A percentile compares a stretch with the other conserved stretches of the same genome.
These are phyloP conservation scores for Apistogramma diplotaenia DNA, from an alignment of 2,113 vertebrate species.

Conservation along the genomic window DNA sequence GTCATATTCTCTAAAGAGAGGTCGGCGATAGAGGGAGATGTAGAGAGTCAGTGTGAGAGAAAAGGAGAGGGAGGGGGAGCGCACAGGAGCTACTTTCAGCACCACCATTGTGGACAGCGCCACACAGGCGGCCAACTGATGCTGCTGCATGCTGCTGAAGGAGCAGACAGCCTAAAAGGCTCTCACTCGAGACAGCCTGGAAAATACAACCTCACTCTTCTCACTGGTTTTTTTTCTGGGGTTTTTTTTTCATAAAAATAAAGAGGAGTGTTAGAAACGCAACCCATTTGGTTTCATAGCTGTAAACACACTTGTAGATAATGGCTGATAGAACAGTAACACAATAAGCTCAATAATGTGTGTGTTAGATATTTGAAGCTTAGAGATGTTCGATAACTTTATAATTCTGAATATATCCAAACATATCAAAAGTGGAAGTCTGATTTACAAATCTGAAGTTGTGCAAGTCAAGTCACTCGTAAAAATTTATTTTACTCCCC, in stretches of 20 bases:
- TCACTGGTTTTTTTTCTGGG: neutral
- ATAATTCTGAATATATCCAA: neutral
- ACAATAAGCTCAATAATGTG: neutral
- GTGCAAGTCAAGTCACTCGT: neutral
- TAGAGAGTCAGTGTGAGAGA: constrained; percentile 8
- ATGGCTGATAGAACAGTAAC: neutral
- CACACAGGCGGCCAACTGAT: constrained; percentile 67
- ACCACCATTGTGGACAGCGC: constrained; percentile 77
- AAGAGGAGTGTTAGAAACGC: neutral
- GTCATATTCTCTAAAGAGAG: neutral
- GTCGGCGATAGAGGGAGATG: constrained; percentile 48
- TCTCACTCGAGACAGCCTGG: neutral
- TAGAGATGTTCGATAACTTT: neutral
- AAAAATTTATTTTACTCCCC: rapidly evolving
- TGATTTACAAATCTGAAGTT: neutral
- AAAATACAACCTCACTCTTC: neutral
- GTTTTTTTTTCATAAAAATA: neutral
- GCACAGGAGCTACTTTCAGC: constrained; percentile 66
- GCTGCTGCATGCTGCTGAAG: constrained; percentile 54
- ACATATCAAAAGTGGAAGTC: neutral
- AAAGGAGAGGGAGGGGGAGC: neutral
- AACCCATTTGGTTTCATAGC: neutral
- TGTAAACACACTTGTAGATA: neutral
- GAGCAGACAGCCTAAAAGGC: neutral
- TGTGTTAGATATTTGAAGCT: neutral